Conservation (phyloP, 1,140 invertebrate species). For the Hydropsyche tenuis region DNA sequence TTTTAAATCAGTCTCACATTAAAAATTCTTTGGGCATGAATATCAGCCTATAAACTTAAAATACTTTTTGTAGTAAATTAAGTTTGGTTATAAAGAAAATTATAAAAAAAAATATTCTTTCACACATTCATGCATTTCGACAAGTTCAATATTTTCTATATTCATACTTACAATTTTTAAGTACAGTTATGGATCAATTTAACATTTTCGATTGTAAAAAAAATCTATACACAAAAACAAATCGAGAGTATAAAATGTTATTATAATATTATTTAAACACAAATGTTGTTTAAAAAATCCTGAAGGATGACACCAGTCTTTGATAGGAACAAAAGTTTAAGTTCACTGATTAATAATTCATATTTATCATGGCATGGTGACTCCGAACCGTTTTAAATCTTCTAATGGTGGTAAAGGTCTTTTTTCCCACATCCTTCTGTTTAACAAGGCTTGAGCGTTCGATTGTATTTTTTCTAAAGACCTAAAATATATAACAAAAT, state of each 20-base stretch:
- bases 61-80: too few species aligned
- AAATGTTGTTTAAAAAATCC: neutral
- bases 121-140: too few species aligned
- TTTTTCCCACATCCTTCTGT: conserved; percentile 55
- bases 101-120: too few species aligned
- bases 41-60: neutral
- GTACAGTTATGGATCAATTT: too few species aligned
- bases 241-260: neutral
- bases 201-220: too few species aligned
- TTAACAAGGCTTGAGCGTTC: conserved; percentile 55
- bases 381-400: conserved; percentile 55
- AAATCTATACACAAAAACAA: too few species aligned
- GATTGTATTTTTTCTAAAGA: conserved; percentile 60
- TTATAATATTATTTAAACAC: neutral
- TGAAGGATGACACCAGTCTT: conserved; percentile 15
- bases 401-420: conserved; percentile 56
- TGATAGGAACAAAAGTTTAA: conserved; percentile 25
- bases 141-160: too few species aligned
- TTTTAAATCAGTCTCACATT: conserved; percentile 29
- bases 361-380: conserved; percentile 43
- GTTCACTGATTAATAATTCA: conserved; percentile 25
- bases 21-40: conserved; percentile 24
- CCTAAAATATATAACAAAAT: conserved; percentile 37
- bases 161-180: too few species aligned
- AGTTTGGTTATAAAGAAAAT: neutral